phyloP scores from a whole-genome alignment of 1,140 invertebrate genomes.

The Helicorthomorpha holstii region DNA sequence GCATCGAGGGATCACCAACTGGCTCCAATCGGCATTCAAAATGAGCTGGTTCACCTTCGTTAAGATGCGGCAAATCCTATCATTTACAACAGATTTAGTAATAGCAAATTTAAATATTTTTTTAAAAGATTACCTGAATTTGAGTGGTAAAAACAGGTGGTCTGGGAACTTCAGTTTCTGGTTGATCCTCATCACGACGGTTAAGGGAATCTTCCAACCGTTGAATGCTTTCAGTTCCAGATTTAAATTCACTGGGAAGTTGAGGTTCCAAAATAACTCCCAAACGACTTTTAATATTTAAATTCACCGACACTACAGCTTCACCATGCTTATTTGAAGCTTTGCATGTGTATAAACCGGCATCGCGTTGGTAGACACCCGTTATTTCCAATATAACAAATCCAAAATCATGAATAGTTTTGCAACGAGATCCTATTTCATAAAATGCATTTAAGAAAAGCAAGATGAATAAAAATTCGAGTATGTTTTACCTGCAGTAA shows the following conservation, averaged over 20 bases:
- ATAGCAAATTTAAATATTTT: neutral
- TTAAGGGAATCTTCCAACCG: slow-evolving; percentile 74
- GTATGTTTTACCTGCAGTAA: slow-evolving; percentile 35
- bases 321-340: slow-evolving; percentile 79
- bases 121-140: slow-evolving; percentile 24
- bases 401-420: slow-evolving; percentile 84
- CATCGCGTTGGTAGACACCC: slow-evolving; percentile 70
- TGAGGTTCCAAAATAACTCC: slow-evolving; percentile 82
- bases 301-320: slow-evolving; percentile 64
- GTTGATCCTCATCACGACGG: slow-evolving; percentile 61
- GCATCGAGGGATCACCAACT: slow-evolving; percentile 64
- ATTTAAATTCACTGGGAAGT: slow-evolving; percentile 63
- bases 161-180: slow-evolving; percentile 67
- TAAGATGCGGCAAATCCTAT: slow-evolving; percentile 56
- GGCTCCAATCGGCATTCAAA: slow-evolving; percentile 84
- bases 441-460: neutral
- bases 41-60: slow-evolving; percentile 71
- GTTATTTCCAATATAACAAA: slow-evolving; percentile 82
- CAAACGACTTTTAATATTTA: slow-evolving; percentile 61
- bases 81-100: neutral
- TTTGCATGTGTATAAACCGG: slow-evolving; percentile 73
- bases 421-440: slow-evolving; percentile 53
- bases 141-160: slow-evolving; percentile 71
- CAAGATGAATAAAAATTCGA: neutral
- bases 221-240: slow-evolving; percentile 72